Evolutionary conservation across 2,797 vertebrate species (phyloP).

Genomic region (Parauchenoglanis punctatus): DNA sequence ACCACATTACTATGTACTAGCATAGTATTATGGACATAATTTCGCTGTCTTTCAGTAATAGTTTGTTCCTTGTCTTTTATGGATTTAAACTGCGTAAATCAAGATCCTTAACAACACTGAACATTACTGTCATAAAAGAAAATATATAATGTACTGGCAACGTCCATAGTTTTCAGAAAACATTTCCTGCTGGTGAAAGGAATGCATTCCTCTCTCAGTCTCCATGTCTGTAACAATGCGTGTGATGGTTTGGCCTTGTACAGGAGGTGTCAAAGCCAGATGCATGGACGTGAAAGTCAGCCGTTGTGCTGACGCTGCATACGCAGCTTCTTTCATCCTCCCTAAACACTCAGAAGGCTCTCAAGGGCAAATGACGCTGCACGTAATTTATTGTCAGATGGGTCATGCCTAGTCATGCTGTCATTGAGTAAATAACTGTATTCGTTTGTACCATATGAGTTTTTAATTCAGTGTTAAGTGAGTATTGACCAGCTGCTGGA

Average conservation of each 20-base stretch:
- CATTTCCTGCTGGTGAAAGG: not conserved
- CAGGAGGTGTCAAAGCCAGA: slow-evolving; percentile 8
- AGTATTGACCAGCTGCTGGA: slow-evolving; percentile 51
- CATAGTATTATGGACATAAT: not conserved
- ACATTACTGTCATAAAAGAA: not conserved
- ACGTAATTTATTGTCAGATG: slow-evolving; percentile 65
- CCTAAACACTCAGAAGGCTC: slow-evolving; percentile 57
- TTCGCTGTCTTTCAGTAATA: not conserved
- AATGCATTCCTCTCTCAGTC: not conserved
- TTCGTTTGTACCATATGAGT: slow-evolving; percentile 44
- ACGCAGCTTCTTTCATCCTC: slow-evolving; percentile 23
- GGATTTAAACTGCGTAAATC: not conserved
- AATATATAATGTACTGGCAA: not conserved
- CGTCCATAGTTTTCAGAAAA: not conserved
- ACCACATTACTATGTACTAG: not conserved
- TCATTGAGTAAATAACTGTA: slow-evolving; percentile 54
- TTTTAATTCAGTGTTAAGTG: slow-evolving; percentile 60
- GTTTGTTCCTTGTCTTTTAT: not conserved
- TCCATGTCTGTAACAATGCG: slow-evolving; percentile 13
- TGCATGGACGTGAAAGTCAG: slow-evolving; percentile 37
- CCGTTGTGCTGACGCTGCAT: slow-evolving; percentile 69
- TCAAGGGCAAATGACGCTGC: slow-evolving; percentile 58
- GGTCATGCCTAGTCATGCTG: slow-evolving; percentile 61
- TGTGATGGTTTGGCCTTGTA: slow-evolving; percentile 23
- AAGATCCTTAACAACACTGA: not conserved